These are phyloP conservation scores for Brachypteracias leptosomus DNA, from an alignment of 2,113 vertebrate species.

Conservation along the genomic window DNA sequence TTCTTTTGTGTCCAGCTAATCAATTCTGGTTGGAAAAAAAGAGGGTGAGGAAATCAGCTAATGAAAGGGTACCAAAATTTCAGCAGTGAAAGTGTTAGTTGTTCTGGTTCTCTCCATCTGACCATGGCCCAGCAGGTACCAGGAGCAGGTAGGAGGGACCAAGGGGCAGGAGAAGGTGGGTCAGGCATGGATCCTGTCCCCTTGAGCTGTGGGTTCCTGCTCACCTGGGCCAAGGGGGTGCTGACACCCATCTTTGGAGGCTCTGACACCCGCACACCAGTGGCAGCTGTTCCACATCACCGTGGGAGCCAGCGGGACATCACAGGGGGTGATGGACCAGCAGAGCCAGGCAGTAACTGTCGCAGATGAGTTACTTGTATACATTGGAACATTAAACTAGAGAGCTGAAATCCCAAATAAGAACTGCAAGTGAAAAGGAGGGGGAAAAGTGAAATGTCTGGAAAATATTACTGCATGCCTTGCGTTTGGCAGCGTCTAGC, in stretches of 20 bases:
- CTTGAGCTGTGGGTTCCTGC: fast-evolving
- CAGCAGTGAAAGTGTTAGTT: background rate
- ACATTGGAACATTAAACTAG: background rate
- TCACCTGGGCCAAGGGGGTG: background rate
- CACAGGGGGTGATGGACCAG: background rate
- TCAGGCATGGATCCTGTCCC: fast-evolving
- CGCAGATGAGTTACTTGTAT: background rate
- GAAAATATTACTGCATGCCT: background rate
- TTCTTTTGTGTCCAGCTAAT: background rate
- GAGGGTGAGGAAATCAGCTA: background rate
- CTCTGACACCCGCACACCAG: background rate
- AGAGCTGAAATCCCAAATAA: background rate
- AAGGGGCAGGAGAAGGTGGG: too few species aligned
- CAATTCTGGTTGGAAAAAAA: background rate
- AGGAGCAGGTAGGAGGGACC: background rate
- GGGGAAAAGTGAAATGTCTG: background rate
- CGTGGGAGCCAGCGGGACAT: fast-evolving
- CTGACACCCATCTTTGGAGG: background rate
- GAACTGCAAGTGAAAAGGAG: background rate
- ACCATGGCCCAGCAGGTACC: background rate
- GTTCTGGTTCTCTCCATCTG: background rate
- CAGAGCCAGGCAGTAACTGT: background rate
- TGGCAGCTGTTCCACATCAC: background rate
- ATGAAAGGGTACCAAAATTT: background rate
- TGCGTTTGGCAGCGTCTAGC: background rate